Conservation (phyloP, 2,888 invertebrate genomes). For the Gerris lacustris region DNA sequence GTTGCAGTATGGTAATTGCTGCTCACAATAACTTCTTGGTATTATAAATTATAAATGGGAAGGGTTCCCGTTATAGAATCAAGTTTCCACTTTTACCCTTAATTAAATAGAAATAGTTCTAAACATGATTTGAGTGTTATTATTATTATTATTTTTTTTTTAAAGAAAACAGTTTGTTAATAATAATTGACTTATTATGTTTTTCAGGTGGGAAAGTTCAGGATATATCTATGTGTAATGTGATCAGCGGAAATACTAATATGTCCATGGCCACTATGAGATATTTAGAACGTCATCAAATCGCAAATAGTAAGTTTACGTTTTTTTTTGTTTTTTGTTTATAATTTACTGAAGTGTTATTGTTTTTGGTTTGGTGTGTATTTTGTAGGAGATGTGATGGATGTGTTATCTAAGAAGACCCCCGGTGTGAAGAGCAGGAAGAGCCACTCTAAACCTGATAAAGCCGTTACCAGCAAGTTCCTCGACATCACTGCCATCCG, state of each 20-base stretch:
- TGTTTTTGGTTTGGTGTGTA: background rate
- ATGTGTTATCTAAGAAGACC: background rate
- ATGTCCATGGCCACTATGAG: constrained; percentile 59
- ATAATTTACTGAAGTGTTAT: too few species aligned
- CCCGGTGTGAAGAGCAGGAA: background rate
- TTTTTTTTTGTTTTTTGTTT: constrained; percentile 5
- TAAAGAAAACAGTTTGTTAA: background rate
- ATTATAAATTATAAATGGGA: too few species aligned
- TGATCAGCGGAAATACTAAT: constrained; percentile 38
- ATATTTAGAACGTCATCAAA: constrained; percentile 53
- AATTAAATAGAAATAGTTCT: too few species aligned
- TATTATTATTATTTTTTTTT: too few species aligned
- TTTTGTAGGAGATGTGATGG: background rate
- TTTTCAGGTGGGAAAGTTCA: constrained; percentile 13
- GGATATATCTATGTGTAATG: constrained; percentile 18
- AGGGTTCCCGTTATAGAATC: too few species aligned
- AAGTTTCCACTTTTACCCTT: too few species aligned
- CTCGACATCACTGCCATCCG: constrained; percentile 56
- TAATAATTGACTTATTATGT: background rate
- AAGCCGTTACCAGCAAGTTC: constrained; percentile 41
- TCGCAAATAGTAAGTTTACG: constrained; percentile 19
- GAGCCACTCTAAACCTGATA: background rate
- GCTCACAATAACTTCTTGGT: too few species aligned
- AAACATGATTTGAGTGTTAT: too few species aligned
- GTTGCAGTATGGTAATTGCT: too few species aligned